phyloP scores from a whole-genome alignment of 2,113 vertebrate species.

The Amblyopsis rosae region DNA sequence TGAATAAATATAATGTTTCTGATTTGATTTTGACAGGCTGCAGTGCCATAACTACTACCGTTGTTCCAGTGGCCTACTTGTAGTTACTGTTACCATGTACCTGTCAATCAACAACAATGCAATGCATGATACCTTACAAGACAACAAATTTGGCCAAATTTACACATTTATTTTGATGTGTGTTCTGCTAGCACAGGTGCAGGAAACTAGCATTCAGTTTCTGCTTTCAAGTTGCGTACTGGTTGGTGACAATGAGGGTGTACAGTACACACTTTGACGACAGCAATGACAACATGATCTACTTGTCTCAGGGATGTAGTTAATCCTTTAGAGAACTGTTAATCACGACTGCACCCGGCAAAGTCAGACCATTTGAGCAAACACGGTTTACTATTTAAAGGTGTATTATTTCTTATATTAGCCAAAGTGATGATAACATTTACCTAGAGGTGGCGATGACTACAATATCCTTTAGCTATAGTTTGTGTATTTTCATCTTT shows the following conservation, averaged over 20 bases:
- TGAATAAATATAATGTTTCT: no score
- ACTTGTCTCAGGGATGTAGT: slow-evolving; percentile 45
- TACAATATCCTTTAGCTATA: no score
- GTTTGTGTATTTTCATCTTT: no score
- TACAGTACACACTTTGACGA: slow-evolving; percentile 38
- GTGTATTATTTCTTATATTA: not conserved
- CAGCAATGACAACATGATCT: slow-evolving; percentile 56
- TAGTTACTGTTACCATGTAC: no score
- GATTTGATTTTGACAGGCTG: no score
- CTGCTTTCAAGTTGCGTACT: not conserved
- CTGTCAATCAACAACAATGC: no score
- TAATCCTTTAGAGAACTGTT: slow-evolving; percentile 50
- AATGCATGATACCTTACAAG: no score
- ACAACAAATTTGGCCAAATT: no score
- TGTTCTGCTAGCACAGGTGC: not conserved
- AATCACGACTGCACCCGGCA: slow-evolving; percentile 25
- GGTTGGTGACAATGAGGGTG: slow-evolving; percentile 19
- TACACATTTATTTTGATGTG: not conserved
- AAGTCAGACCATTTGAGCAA: slow-evolving; percentile 20
- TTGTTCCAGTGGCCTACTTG: no score
- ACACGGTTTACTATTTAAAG: not conserved
- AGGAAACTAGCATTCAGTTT: not conserved
- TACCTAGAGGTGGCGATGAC: no score
- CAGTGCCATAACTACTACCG: no score
- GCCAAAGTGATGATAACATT: no score